Evolutionary conservation across 2,113 vertebrate species (phyloP), one percentile per base, ranked within the genome.

Genomic region (Ammodytes dubius): DNA sequence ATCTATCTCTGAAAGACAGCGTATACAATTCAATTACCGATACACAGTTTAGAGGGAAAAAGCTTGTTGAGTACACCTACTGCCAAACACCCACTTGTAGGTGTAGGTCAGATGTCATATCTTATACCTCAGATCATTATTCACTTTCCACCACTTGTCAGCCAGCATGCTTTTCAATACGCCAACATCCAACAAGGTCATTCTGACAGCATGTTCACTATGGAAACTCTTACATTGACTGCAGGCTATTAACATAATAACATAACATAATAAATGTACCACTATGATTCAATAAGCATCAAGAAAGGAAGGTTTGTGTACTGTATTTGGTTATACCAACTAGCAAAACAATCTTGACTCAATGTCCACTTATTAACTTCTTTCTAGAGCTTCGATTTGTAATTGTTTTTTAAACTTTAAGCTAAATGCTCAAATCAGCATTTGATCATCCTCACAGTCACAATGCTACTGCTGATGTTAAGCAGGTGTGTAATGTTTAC

Each of bases 181-280:
- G 85, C 83, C 83, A 88, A 73, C 80, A 84, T 85, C 87, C 77
- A 79, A 74, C 91, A 92, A 90, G 87, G 91, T 93, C 83, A 85
- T 35, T 52, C 73, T 75, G 82, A 85, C 77, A 79, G 81, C 77
- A 64, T 1, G 10, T 65, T 74, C 87, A 81, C 70, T 52, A 74
- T 15, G 14, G 46, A 79, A 81, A 77, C 39, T 60, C 42, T 19
- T 64, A 39, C 66, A 60, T 54, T 79, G 58, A 81, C 80, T 54
- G 57, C 45, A 79, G 58, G 63, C 53, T 60, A 47, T 88, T 82
- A 89, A 37, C 63, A 45, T 73, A 60, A 77, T 7, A n/a, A n/a
- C n/a, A n/a, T 82, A 89, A 37, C 63, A 45, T 73, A 60, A 77
- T 7, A 6, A 15, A 3, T 4, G 40, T 64, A 40, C 64, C 57